Evolutionary conservation across 2,888 invertebrate species (phyloP), one percentile per base, ranked within the genome.

Genomic region (Hecatera dysodea): DNA sequence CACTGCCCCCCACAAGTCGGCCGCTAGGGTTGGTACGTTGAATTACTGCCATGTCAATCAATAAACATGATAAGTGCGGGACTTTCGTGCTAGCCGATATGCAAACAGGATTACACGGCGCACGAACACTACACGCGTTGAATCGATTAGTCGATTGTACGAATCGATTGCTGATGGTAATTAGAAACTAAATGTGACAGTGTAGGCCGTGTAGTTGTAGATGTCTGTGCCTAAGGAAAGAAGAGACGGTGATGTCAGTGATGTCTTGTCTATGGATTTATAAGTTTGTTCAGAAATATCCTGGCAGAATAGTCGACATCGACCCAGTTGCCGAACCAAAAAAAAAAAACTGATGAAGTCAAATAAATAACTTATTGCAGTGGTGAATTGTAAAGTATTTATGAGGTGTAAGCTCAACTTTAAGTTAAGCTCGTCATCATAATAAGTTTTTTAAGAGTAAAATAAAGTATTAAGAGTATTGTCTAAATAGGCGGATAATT

Each of bases 21-120:
- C 86, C 88, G 82, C 88, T 88, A 84, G 89, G 90, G 90, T 90
- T 88, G 90, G 89, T 92, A 89, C 91, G 90, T 90, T 94, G 94
- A 95, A 93, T 94, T 95, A 95, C 92, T 92, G 91, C 93, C 94
- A 93, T 95, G 95, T 95, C 95, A 96, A 96, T 96, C 96, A 95
- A 96, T 96, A 96, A 95, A 94, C 95, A 94, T 95, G 95, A 95
- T 95, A 95, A 95, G 95, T 95, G 94, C 93, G 90, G 90, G 92
- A 92, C 92, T 93, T 93, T 93, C 94, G 95, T 95, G 94, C 93
- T 81, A 75, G 88, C 89, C 92, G 95, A 94, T 95, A 95, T 95
- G 95, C 95, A 95, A 95, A 95, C 94, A 91, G 93, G 92, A 92
- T 92, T 93, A 92, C 92, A 89, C 90, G 88, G 86, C 82, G 86